phyloP scores from a whole-genome alignment of 2,113 vertebrate genomes.

The Pseudonaja textilis region DNA sequence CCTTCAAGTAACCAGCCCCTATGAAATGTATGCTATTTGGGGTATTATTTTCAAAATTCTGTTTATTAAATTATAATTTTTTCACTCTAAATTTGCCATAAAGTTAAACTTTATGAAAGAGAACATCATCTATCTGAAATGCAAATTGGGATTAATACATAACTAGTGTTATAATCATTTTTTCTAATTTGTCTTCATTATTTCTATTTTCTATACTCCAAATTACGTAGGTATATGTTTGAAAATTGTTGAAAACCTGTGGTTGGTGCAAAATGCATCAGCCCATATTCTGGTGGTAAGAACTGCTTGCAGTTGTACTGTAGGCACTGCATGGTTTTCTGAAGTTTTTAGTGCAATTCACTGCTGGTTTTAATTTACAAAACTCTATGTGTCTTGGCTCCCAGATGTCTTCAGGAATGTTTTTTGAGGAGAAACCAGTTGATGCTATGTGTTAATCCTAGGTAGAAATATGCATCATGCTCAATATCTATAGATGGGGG shows the following conservation, averaged over 20 bases:
- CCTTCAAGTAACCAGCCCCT: background rate
- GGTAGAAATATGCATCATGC: background rate
- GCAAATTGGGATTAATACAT: background rate
- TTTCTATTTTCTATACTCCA: too few species aligned
- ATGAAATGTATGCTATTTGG: background rate
- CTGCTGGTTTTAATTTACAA: background rate
- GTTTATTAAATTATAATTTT: constrained; percentile 9
- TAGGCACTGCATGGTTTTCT: background rate
- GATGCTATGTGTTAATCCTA: background rate
- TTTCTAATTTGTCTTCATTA: background rate
- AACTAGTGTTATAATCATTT: background rate
- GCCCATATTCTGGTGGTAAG: background rate
- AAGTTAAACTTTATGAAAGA: constrained; percentile 10
- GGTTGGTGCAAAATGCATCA: background rate
- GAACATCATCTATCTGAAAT: background rate
- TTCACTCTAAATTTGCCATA: background rate
- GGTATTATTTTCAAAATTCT: constrained; percentile 1
- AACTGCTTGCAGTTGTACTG: background rate
- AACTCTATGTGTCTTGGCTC: background rate
- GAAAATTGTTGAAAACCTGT: background rate
- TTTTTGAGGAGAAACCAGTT: background rate
- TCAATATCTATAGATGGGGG: background rate
- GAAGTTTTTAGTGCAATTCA: background rate
- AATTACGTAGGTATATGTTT: background rate
- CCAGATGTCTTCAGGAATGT: background rate